Evolutionary conservation across 2,888 invertebrate species (phyloP).

Genomic region (Andrena trimmerana): DNA sequence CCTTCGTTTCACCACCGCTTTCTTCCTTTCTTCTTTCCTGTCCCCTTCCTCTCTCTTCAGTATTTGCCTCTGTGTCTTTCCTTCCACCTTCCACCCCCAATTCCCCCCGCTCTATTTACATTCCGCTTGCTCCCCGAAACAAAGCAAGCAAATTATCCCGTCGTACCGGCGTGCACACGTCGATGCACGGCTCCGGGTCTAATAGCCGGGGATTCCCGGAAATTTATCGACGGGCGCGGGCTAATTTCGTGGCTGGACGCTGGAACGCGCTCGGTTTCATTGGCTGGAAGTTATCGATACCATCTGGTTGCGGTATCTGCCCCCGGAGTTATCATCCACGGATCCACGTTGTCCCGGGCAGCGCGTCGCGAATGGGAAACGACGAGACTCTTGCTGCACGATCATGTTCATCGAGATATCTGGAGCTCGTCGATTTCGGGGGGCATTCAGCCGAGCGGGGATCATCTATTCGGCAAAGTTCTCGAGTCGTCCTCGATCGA

Average conservation of each 20-base stretch:
- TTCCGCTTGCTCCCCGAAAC: constrained; percentile 30
- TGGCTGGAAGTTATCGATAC: constrained; percentile 51
- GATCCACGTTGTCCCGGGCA: not conserved
- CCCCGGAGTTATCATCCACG: constrained; percentile 17
- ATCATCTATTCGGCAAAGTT: not conserved
- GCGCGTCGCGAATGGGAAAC: not conserved
- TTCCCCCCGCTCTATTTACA: constrained; percentile 39
- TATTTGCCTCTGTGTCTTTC: not conserved
- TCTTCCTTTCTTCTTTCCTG: constrained; percentile 35
- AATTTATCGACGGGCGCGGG: constrained; percentile 73
- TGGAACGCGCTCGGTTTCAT: constrained; percentile 22
- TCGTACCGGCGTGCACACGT: constrained; percentile 33
- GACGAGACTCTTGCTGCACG: not conserved
- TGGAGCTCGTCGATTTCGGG: constrained; percentile 1
- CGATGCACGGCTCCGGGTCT: constrained; percentile 52
- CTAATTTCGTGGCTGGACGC: constrained; percentile 45
- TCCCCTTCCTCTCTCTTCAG: constrained; percentile 2
- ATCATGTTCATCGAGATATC: not conserved
- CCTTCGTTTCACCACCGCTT: constrained; percentile 41
- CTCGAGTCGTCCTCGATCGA: not conserved
- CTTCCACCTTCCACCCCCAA: not conserved
- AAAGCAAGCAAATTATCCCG: constrained; percentile 76
- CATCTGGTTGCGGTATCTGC: constrained; percentile 19
- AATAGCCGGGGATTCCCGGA: constrained; percentile 75
- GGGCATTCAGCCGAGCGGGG: not conserved